Evolutionary conservation across 2,797 vertebrate species (phyloP), one percentile per base, ranked within the genome.

Genomic region (Threskiornis aethiopicus): DNA sequence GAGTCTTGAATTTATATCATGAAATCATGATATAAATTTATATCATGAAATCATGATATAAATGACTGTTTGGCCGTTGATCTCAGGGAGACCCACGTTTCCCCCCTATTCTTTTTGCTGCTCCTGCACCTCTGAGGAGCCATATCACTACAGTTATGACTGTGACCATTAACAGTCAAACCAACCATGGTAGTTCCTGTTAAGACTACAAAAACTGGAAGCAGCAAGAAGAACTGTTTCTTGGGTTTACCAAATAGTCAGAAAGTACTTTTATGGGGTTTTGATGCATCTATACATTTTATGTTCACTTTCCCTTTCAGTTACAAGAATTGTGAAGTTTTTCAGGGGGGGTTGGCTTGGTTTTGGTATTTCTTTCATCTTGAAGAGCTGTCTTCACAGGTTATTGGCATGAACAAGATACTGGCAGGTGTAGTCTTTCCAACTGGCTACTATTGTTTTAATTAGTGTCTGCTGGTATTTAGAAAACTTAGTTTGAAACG

Each of bases 401-500:
- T 73, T 77, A 54, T 80, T 49, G 15, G 14, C 14, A 29, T 55
- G 51, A 90, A 33, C 4, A 51, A 81, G 44, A 28, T 84, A 13
- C 20, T 72, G 29, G 29, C 25, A 59, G 18, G 16, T 70, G 10
- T 89, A 75, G 44, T 85, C 26, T 62, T 76, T 75, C 70, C 44
- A 76, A 70, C 65, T 59, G 78, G 33, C 44, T 84, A 33, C 11
- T 51, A 9, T 83, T 84, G 24, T 85, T 96, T 92, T 94, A 93
- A 83, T 90, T 88, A 83, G 54, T 76, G 20, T 87, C 67, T 55
- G 33, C 91, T 76, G 66, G 13, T 84, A 81, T 35, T 84, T 86
- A 84, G 65, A 95, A 96, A 84, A 87, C 10, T 39, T 70, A 6
- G 33, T 96, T 93, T 95, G 64, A 92, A 97, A 89, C 13, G 21